Base-by-base conservation (phyloP, 1,140 invertebrate species). In the Limonius californicus region DNA sequence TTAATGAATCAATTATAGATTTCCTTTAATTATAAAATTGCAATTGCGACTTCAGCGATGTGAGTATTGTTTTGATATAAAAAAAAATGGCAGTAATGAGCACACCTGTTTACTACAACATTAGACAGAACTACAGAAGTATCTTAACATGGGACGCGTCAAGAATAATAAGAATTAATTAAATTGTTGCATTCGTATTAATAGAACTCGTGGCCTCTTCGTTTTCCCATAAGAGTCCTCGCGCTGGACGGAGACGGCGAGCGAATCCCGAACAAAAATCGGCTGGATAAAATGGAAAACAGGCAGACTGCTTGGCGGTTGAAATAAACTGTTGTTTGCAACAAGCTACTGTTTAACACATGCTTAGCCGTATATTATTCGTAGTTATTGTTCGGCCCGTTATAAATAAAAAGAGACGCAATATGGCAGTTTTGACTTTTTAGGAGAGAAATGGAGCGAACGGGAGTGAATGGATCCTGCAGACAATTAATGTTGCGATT, bases 91-190 rank as follows among this genome's bases (percentile, higher is more conserved):
- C n/a, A n/a, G n/a, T n/a, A 54, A 54, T 54, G 50, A 54, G 23
- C 50, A 23, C 50, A 54, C 50, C 23, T 27, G 23, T 54, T 54
- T 54, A 7, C 12, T 54, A 20, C 50, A 56, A 18, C 54, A 30
- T 56, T 56, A 39, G 35, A 30, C 54, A 18, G 16, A 45, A 18
- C n/a, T 18, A 11, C 53, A 21, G 19, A 50, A 21, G 15, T 21
- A 50, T 50, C 45, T 50, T 62, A 47, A 57, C 61, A 62, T 62
- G 43, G 30, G 45, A 63, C 57, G 62, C 57, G 56, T 59, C 50
- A 30, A 45, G 62, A 63, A 63, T 63, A 62, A 62, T 62, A 54
- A 62, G 61, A 62, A 62, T 62, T 62, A 62, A 62, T 62, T 62
- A 62, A 62, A 62, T 58, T 62, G 55, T 21, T 18, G 45, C n/a